Percentiles rank a stretch among this genome's conserved stretches.
phyloP scores from a whole-genome alignment of 2,113 vertebrate genomes.

The Apistogramma diplotaenia region DNA sequence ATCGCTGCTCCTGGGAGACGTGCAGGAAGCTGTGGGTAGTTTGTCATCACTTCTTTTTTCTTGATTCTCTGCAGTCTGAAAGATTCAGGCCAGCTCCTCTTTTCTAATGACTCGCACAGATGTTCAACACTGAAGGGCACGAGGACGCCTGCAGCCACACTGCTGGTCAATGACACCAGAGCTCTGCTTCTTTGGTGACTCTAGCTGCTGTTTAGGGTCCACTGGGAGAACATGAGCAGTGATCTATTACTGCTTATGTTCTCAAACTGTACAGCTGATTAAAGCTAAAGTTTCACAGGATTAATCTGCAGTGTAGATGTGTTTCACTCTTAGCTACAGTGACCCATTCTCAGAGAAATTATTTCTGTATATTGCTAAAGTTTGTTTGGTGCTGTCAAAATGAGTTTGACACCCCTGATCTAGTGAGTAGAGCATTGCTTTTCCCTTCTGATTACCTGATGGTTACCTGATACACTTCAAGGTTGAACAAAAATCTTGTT shows the following conservation, averaged over 20 bases:
- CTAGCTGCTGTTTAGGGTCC: not conserved
- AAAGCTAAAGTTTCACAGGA: no score
- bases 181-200: not conserved
- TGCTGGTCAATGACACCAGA: not conserved
- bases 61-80: constrained; percentile 61
- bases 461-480: no score
- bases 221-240: not conserved
- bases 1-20: constrained; percentile 37
- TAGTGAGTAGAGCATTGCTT: no score
- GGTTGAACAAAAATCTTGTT: no score
- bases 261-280: not conserved
- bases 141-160: not conserved
- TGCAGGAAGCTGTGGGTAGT: constrained; percentile 43
- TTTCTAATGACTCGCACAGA: constrained; percentile 64
- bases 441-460: no score
- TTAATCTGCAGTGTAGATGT: no score
- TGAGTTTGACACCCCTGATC: no score
- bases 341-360: no score
- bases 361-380: no score
- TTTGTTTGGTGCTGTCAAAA: no score
- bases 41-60: constrained; percentile 59
- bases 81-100: constrained; percentile 69
- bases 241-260: no score
- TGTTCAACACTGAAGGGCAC: constrained; percentile 50
- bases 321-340: no score